These are phyloP conservation scores for Microcebus griseorufus DNA, from an alignment of 2,113 vertebrate genomes.

Conservation along the genomic window DNA sequence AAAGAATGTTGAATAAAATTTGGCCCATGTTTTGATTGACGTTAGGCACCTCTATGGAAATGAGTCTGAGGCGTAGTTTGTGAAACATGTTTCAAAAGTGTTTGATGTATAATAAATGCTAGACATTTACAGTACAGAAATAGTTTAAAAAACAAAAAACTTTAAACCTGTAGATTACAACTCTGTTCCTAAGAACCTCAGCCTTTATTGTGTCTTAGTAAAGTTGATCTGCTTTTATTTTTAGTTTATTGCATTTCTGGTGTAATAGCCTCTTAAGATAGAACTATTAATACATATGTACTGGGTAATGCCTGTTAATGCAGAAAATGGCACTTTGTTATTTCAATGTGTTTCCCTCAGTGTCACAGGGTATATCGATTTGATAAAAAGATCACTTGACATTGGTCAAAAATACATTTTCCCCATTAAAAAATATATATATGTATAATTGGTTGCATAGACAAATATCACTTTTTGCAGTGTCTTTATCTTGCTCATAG, in stretches of 20 bases:
- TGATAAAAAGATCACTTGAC: constrained; percentile 68
- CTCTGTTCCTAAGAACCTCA: constrained; percentile 81
- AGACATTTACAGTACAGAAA: constrained; percentile 85
- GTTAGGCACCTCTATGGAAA: constrained; percentile 80
- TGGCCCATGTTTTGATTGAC: constrained; percentile 79
- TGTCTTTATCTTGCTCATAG: constrained; percentile 58
- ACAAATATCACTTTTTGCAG: constrained; percentile 53
- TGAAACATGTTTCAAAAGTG: constrained; percentile 84
- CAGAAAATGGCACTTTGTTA: constrained; percentile 77
- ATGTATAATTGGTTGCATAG: constrained; percentile 59
- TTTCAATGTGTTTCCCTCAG: constrained; percentile 72
- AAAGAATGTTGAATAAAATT: constrained; percentile 69
- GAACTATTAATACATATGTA: constrained; percentile 76
- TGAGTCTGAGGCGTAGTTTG: constrained; percentile 82
- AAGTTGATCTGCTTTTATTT: constrained; percentile 74
- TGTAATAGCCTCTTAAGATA: constrained; percentile 81
- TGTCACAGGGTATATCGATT: constrained; percentile 68
- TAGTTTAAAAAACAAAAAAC: constrained; percentile 55
- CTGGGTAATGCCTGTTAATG: constrained; percentile 79
- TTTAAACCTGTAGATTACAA: constrained; percentile 80
- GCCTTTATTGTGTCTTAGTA: constrained; percentile 83
- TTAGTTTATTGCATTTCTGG: constrained; percentile 80
- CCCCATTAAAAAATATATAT: constrained; percentile 44
- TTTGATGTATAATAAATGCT: constrained; percentile 86
- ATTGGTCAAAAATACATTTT: constrained; percentile 61